These are phyloP conservation scores for Bujurquina vittata DNA, from an alignment of 2,113 vertebrate genomes.

Conservation along the genomic window DNA sequence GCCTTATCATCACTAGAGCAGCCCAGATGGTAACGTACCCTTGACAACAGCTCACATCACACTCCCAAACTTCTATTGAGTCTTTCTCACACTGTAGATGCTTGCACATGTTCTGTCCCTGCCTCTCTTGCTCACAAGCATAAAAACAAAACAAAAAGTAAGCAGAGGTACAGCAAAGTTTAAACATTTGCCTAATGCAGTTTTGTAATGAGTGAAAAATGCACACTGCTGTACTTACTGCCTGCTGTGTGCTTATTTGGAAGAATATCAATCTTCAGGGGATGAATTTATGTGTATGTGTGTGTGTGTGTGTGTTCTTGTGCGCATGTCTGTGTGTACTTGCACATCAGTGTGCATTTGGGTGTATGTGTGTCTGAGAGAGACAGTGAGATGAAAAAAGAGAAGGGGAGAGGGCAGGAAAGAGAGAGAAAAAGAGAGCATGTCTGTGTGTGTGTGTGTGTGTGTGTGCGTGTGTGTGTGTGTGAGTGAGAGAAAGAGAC, in stretches of 20 bases:
- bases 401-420: conserved; percentile 41
- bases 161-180: conserved; percentile 6
- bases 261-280: conserved; percentile 5
- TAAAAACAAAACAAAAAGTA: neutral
- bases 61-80: conserved; percentile 65
- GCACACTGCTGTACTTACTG: neutral
- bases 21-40: conserved; percentile 79
- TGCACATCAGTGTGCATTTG: conserved; percentile 49
- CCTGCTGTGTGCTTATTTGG: conserved; percentile 12
- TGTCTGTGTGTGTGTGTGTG: conserved; percentile 10
- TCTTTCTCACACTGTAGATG: conserved; percentile 56
- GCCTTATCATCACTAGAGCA: conserved; percentile 81
- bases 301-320: conserved; percentile 58
- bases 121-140: neutral
- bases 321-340: conserved; percentile 54
- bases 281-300: conserved; percentile 38
- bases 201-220: neutral
- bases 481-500: conserved; percentile 21
- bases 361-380: conserved; percentile 65
- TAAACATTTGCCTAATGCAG: conserved; percentile 10
- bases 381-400: conserved; percentile 49
- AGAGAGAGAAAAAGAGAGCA: conserved; percentile 10
- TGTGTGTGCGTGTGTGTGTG: neutral
- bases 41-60: conserved; percentile 82
- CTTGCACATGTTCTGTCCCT: conserved; percentile 22